Conservation (phyloP, 2,113 vertebrate species). For the Neotoma lepida region DNA sequence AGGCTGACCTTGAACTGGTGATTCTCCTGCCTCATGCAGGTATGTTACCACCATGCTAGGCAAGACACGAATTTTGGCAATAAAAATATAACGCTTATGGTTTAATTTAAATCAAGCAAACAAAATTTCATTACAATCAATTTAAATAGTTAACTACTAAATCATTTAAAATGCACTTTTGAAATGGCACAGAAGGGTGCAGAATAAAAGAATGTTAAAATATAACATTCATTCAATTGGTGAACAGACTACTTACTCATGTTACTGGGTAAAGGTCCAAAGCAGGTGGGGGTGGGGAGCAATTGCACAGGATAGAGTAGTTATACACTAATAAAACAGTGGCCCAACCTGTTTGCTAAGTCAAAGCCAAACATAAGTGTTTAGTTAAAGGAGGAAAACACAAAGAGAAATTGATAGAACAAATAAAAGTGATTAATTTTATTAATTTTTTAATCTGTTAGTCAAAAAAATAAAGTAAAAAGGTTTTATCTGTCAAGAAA, state of each 20-base stretch:
- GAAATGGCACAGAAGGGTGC: neutral
- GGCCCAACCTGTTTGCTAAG: neutral
- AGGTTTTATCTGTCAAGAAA: neutral
- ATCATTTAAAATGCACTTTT: slow-evolving; percentile 4
- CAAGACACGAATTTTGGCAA: neutral
- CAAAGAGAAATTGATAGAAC: neutral
- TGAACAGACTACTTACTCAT: neutral
- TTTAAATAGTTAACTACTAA: neutral
- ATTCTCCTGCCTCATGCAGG: neutral
- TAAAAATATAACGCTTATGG: neutral
- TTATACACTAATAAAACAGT: neutral
- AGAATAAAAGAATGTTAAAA: neutral
- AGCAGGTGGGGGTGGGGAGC: rapidly evolving
- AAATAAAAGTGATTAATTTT: neutral
- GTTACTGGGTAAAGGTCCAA: neutral
- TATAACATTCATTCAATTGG: neutral
- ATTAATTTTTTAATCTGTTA: neutral
- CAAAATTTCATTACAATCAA: slow-evolving; percentile 23
- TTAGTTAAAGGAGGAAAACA: neutral
- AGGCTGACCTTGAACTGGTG: neutral
- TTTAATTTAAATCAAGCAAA: neutral
- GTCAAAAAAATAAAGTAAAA: neutral
- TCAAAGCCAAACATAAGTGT: neutral
- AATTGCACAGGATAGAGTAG: neutral
- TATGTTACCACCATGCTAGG: neutral